phyloP scores from a whole-genome alignment of 2,113 vertebrate species.

The Coturnix japonica region DNA sequence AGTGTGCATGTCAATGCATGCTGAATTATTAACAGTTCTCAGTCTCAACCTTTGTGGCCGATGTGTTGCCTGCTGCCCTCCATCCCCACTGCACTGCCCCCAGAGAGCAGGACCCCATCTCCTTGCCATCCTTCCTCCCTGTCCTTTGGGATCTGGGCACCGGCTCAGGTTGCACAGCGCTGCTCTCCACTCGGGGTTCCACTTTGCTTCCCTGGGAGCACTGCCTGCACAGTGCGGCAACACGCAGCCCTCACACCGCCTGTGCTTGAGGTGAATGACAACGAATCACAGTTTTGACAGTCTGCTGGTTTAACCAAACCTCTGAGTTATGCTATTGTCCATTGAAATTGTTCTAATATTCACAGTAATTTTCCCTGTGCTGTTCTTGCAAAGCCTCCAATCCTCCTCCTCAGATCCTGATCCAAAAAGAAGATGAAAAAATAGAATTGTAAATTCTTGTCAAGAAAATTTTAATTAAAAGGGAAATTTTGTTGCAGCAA shows the following conservation, averaged over 20 bases:
- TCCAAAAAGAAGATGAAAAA: conserved; percentile 32
- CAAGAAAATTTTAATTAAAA: conserved; percentile 29
- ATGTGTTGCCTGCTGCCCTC: conserved; percentile 13
- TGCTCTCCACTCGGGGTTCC: not conserved
- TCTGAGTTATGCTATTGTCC: conserved; percentile 51
- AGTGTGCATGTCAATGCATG: conserved; percentile 73
- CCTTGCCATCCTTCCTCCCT: not conserved
- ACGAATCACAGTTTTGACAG: conserved; percentile 52
- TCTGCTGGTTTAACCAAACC: conserved; percentile 64
- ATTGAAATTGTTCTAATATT: conserved; percentile 47
- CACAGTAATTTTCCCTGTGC: conserved; percentile 30
- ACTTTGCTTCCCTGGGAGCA: not conserved
- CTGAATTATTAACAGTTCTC: conserved; percentile 74
- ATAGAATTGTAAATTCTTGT: conserved; percentile 16
- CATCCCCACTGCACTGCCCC: not conserved
- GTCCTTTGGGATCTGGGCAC: conserved; percentile 11
- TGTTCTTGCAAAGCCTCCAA: conserved; percentile 40
- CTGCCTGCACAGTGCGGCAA: not conserved
- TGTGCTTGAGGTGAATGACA: conserved; percentile 36
- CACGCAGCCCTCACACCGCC: not conserved
- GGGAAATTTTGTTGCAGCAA: not conserved
- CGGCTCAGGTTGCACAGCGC: not conserved
- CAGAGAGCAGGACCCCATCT: not conserved
- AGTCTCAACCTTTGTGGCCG: not conserved
- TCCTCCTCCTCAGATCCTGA: conserved; percentile 39